Conservation (phyloP, 2,888 invertebrate genomes). For the Mallateleia sp. region DNA sequence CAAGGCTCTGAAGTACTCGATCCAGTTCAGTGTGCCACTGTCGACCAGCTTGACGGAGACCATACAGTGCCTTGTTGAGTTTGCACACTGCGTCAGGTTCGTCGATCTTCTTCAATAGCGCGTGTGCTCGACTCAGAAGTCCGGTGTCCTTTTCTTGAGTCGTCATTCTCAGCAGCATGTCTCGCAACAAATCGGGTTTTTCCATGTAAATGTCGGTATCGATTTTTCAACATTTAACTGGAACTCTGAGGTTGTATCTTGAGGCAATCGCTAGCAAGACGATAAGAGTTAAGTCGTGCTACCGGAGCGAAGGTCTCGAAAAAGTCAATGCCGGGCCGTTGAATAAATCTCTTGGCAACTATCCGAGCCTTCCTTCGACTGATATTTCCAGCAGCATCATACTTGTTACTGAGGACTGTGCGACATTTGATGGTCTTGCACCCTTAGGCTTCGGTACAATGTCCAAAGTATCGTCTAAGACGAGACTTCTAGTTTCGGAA, state of each 20-base stretch:
- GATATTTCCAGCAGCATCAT: neutral
- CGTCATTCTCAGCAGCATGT: constrained; percentile 1
- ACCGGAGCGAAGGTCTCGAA: neutral
- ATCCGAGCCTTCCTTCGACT: constrained; percentile 17
- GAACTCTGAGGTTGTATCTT: neutral
- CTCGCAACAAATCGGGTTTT: neutral
- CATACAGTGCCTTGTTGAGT: constrained; percentile 12
- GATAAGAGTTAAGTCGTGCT: neutral
- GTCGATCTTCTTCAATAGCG: neutral
- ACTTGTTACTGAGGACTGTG: neutral
- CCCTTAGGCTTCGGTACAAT: neutral
- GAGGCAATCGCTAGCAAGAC: neutral
- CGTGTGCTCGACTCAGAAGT: neutral
- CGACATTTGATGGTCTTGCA: neutral
- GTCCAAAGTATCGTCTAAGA: too few species aligned
- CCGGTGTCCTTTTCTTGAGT: neutral
- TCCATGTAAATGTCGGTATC: constrained; percentile 17
- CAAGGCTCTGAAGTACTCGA: too few species aligned
- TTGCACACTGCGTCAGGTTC: constrained; percentile 14
- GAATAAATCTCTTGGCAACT: constrained; percentile 3
- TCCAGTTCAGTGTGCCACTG: constrained; percentile 18
- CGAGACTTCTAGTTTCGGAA: neutral
- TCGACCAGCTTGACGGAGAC: constrained; percentile 10
- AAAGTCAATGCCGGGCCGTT: neutral
- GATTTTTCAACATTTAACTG: neutral